Base-by-base conservation (phyloP, 2,113 vertebrate species). In the Takifugu flavidus region DNA sequence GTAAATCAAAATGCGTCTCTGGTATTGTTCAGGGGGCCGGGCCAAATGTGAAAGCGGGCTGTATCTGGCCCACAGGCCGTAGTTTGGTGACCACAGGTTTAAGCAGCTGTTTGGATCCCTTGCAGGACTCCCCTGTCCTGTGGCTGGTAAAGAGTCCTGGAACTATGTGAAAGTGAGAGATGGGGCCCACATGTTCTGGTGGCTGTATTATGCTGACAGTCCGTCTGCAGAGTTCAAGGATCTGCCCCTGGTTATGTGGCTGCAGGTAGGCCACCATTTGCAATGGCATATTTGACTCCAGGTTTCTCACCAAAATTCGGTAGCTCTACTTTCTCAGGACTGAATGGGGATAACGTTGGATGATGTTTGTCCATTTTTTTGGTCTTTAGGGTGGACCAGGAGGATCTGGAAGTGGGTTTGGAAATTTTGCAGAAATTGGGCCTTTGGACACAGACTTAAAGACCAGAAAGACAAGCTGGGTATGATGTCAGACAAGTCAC, bases 161-260 rank as follows among this genome's bases (percentile, higher is more conserved):
- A 85, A 74, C 13, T 99, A 99, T 39, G 93, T 96, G 70, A 80
- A 93, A 0, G 92, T 99, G 42, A 91, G 95, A 4, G 86, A 84
- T 29, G 92, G 95, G 49, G 96, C 95, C 2, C 90, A 93, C 88
- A 95, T 99, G 93, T 99, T 98, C 85, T 99, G 96, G 95, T 99
- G 96, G 96, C 93, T 99, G 2, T 98, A 98, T 64, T 93, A 93
- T 39, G 90, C 94, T 2, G 86, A 91, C 50, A 89, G 70, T 59
- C 83, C 82, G 25, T 65, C 85, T 25, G 86, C 86, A 31, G 86
- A 88, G 65, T 92, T 91, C 86, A 79, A 80, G 4, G 77, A 93
- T 2, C 77, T 95, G 44, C 96, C 96, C 13, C 92, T 99, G 14
- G 75, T 98, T 62, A 89, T 99, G 91, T 99, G 96, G 96, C 93